Percentiles rank a stretch among this genome's conserved stretches.
These are phyloP conservation scores for Tupaia chinensis DNA, from an alignment of 2,113 vertebrate genomes.

Conservation along the genomic window DNA sequence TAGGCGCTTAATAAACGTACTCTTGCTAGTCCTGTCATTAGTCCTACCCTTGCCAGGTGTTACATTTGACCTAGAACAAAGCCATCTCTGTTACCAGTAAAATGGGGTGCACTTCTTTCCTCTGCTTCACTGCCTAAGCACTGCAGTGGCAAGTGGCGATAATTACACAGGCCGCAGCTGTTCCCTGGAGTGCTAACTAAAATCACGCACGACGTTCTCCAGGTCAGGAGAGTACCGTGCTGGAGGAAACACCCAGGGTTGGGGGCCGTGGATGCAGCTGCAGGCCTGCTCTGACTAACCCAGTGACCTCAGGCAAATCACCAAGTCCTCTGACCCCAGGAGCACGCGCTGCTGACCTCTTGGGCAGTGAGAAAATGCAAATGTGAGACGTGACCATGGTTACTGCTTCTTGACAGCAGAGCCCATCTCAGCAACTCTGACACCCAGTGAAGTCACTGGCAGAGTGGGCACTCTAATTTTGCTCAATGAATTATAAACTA, in stretches of 20 bases:
- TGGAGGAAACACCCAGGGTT: not conserved
- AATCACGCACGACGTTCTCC: not conserved
- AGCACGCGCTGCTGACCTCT: not conserved
- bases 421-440: not conserved
- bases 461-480: not conserved
- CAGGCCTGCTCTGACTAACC: not conserved
- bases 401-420: not conserved
- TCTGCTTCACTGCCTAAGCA: not conserved
- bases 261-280: not conserved
- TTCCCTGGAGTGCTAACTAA: slow-evolving; percentile 14
- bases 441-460: not conserved
- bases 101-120: not conserved
- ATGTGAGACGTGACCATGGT: not conserved
- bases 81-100: slow-evolving; percentile 14
- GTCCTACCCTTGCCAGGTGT: not conserved
- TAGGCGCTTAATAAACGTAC: slow-evolving; percentile 24
- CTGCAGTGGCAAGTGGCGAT: not conserved
- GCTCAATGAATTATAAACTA: slow-evolving; percentile 47
- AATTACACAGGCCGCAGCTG: not conserved
- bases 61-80: slow-evolving; percentile 37
- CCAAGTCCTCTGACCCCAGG: not conserved
- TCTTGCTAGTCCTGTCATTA: not conserved
- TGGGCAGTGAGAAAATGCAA: not conserved
- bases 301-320: not conserved
- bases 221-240: not conserved